Evolutionary conservation across 2,797 vertebrate genomes (phyloP).

Genomic region (Lagocephalus sceleratus): DNA sequence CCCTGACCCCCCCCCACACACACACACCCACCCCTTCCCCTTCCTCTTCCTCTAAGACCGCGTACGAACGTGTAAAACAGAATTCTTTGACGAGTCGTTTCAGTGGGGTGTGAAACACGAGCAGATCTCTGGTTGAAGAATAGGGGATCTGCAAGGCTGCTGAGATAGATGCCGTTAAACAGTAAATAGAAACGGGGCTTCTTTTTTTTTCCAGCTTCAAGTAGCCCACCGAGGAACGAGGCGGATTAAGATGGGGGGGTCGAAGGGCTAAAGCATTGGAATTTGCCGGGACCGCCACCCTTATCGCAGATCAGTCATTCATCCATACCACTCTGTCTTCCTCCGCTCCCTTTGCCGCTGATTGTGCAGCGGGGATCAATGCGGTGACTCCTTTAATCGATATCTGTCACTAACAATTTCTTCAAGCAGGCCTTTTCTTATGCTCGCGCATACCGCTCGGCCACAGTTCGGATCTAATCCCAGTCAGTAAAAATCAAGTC

Average conservation of each 20-base stretch:
- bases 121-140: too few relatives aligned
- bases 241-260: not conserved
- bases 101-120: too few relatives aligned
- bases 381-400: conserved; percentile 45
- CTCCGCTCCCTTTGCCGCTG: conserved; percentile 13
- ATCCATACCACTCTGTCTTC: conserved; percentile 23
- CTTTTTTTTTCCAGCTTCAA: too few relatives aligned
- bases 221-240: too few relatives aligned
- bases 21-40: not conserved
- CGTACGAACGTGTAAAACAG: too few relatives aligned
- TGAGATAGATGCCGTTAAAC: too few relatives aligned
- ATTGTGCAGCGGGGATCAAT: conserved; percentile 54
- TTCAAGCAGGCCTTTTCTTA: conserved; percentile 47
- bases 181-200: too few relatives aligned
- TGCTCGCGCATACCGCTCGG: conserved; percentile 34
- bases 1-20: not conserved
- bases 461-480: conserved; percentile 3
- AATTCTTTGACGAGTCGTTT: too few relatives aligned
- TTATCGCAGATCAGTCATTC: conserved; percentile 26
- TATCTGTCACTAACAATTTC: conserved; percentile 59
- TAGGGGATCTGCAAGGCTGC: too few relatives aligned
- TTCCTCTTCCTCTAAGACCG: conserved; percentile 1
- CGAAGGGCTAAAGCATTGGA: conserved; percentile 4
- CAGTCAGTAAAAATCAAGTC: too few relatives aligned
- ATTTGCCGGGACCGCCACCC: not conserved